phyloP scores from a whole-genome alignment of 1,140 invertebrate species.

The Bombus terrestris region DNA sequence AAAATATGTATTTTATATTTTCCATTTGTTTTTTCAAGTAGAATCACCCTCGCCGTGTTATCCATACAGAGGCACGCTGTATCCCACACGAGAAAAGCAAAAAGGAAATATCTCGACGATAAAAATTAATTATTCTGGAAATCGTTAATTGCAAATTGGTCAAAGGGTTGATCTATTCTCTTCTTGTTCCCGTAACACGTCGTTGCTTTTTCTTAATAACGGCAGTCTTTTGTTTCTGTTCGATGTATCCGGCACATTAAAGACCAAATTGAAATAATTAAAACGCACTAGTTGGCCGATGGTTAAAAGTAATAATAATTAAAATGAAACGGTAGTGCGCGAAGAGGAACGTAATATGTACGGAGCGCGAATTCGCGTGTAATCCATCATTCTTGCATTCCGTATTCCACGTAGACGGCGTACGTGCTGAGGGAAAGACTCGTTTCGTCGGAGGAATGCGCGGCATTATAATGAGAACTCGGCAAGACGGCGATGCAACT shows the following conservation, averaged over 20 bases:
- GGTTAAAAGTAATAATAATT: constrained; percentile 16
- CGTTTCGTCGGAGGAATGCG: constrained; percentile 61
- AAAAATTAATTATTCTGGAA: too few relatives aligned
- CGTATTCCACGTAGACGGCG: constrained; percentile 37
- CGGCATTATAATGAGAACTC: constrained; percentile 66
- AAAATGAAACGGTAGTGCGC: constrained; percentile 21
- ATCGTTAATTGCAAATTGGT: too few relatives aligned
- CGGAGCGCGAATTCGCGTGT: constrained; percentile 45
- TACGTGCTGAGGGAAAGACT: constrained; percentile 54
- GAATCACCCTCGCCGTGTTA: too few relatives aligned
- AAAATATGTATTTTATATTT: too few relatives aligned
- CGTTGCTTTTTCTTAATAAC: not conserved
- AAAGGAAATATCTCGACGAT: too few relatives aligned
- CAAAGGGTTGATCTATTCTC: too few relatives aligned
- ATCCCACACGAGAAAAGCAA: too few relatives aligned
- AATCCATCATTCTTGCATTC: constrained; percentile 45
- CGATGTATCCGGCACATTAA: not conserved
- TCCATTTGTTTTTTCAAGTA: too few relatives aligned
- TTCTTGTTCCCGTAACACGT: not conserved
- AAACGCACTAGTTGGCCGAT: not conserved
- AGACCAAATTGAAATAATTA: constrained; percentile 17
- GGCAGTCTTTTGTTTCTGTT: constrained; percentile 12
- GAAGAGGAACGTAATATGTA: not conserved
- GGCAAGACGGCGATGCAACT: constrained; percentile 29
- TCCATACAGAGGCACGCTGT: too few relatives aligned